Percentiles rank a stretch among this genome's conserved stretches.
Conservation (phyloP, 2,888 invertebrate genomes). For the Invenusta paracnida region DNA sequence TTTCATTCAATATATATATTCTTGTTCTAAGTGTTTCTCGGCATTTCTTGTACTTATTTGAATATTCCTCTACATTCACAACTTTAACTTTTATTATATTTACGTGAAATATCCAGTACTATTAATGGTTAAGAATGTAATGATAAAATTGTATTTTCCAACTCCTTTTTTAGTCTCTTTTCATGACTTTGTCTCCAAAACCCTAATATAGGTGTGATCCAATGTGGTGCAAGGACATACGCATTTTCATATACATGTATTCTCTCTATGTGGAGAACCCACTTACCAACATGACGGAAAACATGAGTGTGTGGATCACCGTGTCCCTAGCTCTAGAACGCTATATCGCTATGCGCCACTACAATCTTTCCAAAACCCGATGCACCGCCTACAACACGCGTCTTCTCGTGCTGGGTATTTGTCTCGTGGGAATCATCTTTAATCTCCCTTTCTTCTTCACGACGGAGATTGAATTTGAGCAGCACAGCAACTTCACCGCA, state of each 20-base stretch:
- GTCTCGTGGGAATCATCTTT: background rate
- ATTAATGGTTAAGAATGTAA: too few relatives aligned
- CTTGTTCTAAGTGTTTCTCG: too few relatives aligned
- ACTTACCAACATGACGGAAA: slow-evolving; percentile 38
- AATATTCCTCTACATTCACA: too few relatives aligned
- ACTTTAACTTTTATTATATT: too few relatives aligned
- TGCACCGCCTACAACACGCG: slow-evolving; percentile 31
- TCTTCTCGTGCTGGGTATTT: background rate
- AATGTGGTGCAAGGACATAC: background rate
- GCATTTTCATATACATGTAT: background rate
- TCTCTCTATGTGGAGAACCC: slow-evolving; percentile 28
- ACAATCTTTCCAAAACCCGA: slow-evolving; percentile 33
- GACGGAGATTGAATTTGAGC: slow-evolving; percentile 13
- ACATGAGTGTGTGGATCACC: slow-evolving; percentile 34
- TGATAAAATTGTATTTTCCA: too few relatives aligned
- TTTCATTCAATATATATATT: too few relatives aligned
- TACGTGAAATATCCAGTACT: too few relatives aligned
- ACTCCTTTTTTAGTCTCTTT: too few relatives aligned
- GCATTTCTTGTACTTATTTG: too few relatives aligned
- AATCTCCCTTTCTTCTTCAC: slow-evolving; percentile 39
- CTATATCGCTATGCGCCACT: slow-evolving; percentile 37
- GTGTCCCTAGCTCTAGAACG: slow-evolving; percentile 36
- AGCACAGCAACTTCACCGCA: slow-evolving; percentile 24
- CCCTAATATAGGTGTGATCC: too few relatives aligned
- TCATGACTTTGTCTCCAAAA: too few relatives aligned